Percentiles rank a stretch among this genome's conserved stretches.
These are phyloP conservation scores for Crotalus viridis DNA, from an alignment of 2,113 vertebrate species.

Conservation along the genomic window DNA sequence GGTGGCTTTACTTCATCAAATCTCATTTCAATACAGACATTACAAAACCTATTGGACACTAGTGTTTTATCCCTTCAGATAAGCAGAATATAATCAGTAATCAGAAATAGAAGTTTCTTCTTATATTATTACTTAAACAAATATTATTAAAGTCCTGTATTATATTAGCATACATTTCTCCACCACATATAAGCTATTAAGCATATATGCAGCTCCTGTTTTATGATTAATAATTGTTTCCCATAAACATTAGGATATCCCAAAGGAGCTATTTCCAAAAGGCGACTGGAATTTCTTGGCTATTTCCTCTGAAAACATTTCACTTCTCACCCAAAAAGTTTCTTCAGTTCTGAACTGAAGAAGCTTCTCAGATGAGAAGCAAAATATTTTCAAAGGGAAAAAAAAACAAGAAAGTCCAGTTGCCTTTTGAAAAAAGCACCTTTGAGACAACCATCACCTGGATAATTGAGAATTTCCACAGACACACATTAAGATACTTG, in stretches of 20 bases:
- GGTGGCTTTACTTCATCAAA: slow-evolving; percentile 14
- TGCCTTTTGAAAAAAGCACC: background rate
- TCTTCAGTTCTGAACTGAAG: background rate
- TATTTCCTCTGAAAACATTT: background rate
- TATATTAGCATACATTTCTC: background rate
- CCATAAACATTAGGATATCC: background rate
- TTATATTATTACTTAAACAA: background rate
- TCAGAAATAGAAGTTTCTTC: background rate
- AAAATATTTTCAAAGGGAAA: no score
- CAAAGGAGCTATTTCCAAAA: background rate
- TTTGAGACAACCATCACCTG: background rate
- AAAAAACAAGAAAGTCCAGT: background rate
- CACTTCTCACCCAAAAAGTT: background rate
- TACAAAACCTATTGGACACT: background rate
- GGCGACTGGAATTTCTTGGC: background rate
- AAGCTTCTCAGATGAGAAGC: no score
- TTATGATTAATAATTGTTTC: background rate
- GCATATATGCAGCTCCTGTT: background rate
- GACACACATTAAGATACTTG: slow-evolving; percentile 9
- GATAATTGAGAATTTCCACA: background rate
- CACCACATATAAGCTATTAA: background rate
- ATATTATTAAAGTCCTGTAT: slow-evolving; percentile 12
- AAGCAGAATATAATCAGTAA: background rate
- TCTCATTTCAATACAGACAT: background rate
- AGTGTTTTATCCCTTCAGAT: background rate